Base-by-base conservation (phyloP, 2,113 vertebrate genomes). In the Lamprotornis superbus region DNA sequence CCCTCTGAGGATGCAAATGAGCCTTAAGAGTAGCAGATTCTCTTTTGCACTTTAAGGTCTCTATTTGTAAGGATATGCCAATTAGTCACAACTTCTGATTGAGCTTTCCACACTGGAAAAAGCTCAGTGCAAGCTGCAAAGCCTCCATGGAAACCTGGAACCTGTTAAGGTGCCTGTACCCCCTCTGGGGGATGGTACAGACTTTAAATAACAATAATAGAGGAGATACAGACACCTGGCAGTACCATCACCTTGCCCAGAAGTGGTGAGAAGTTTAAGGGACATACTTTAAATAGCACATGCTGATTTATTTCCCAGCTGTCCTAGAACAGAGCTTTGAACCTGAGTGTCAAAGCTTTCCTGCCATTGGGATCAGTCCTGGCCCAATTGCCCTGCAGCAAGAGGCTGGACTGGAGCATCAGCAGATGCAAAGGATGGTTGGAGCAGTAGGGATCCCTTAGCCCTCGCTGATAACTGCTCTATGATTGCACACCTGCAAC, bases 111-210 rank as follows among this genome's bases (percentile, higher is more conserved):
- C 19, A 3, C 28, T 2, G 12, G 39, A 40, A 65, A 70, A 76
- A 84, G 49, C 30, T 70, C 37, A 21, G 21, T 7, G 46, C 27
- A 56, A 40, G 70, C n/a, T 74, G 78, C 69, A 78, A 91, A 91
- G 19, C 7, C 24, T 42, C 21, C 40, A 31, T 52, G 28, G 71
- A 85, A 88, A 59, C 16, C 33, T 33, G 67, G 20, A 59, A 12
- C 18, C 24, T 0, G 0, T 24, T 42, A 15, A 27, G 67, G 31
- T 7, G 53, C 37, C 50, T 33, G 11, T 7, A 12, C 12, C 9
- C 8, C 0, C 31, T 31, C 68, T 21, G 12, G 56, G 55, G 42
- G n/a, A n/a, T 30, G 49, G 76, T 37, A 47, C 33, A 31, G 57
- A 44, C 27, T 60, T 69, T 16, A 61, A 90, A 30, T 11, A 40